phyloP scores from a whole-genome alignment of 2,113 vertebrate genomes.

The Oryzias woworae region DNA sequence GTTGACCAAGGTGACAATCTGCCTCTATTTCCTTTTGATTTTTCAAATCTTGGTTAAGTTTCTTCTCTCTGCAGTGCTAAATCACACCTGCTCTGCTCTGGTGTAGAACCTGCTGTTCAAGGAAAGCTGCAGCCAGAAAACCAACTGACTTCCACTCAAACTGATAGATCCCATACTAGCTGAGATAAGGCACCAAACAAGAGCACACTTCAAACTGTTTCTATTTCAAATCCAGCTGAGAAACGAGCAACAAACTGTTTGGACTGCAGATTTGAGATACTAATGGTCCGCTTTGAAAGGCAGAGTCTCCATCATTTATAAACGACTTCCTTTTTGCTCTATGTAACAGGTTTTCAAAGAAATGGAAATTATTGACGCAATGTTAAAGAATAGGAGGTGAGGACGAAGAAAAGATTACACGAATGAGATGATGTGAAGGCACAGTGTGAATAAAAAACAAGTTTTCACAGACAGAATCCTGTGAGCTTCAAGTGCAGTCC shows the following conservation, averaged over 20 bases:
- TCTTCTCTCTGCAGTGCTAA: not conserved
- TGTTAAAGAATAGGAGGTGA: not conserved
- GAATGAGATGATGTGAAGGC: conserved; percentile 45
- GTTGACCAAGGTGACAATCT: not conserved
- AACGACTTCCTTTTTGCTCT: conserved; percentile 2
- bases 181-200: not conserved
- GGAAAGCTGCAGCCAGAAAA: not conserved
- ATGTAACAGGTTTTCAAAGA: not conserved
- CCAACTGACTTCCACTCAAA: not conserved
- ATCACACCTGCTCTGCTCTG: not conserved
- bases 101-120: not conserved
- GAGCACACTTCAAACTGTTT: not conserved
- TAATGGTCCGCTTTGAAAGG: conserved; percentile 8
- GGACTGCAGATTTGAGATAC: not conserved
- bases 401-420: not conserved
- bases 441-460: conserved; percentile 56
- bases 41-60: not conserved
- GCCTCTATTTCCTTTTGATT: not conserved
- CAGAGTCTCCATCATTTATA: not conserved
- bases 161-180: not conserved
- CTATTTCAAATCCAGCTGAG: not conserved
- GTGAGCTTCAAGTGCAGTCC: conserved; percentile 52
- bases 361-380: conserved; percentile 6
- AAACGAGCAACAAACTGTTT: not conserved
- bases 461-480: conserved; percentile 28